These are phyloP conservation scores for Drosophila neocordata DNA, from an alignment of 1,140 invertebrate genomes.

Conservation along the genomic window DNA sequence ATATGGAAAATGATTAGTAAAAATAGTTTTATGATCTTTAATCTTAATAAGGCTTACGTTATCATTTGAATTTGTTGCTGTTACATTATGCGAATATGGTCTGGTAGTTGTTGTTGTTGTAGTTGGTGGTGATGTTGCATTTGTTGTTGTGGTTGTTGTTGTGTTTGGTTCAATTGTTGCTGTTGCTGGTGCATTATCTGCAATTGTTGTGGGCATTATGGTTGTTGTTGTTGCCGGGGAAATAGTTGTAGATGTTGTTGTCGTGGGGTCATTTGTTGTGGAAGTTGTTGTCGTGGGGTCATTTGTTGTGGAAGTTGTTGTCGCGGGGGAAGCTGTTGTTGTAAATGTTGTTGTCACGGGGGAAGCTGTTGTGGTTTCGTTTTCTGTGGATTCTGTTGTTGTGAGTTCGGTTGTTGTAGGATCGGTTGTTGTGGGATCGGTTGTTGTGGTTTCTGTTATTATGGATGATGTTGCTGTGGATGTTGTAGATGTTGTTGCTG, in stretches of 20 bases:
- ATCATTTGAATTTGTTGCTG: not conserved
- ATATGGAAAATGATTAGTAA: not conserved
- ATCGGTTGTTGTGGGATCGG: not conserved
- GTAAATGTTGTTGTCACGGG: not conserved
- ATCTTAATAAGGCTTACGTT: not conserved
- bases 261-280: not conserved
- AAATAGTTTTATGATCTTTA: not conserved
- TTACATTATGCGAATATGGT: not conserved
- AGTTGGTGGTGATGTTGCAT: not conserved
- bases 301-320: not conserved
- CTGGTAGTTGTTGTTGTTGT: slow-evolving; percentile 3
- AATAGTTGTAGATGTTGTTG: not conserved
- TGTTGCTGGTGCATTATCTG: not conserved
- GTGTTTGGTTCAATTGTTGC: not conserved
- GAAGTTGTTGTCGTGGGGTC: not conserved
- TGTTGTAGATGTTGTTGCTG: slow-evolving; percentile 11
- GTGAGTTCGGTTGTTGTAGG: too few species aligned
- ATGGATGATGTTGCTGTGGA: not conserved
- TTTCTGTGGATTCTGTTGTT: too few species aligned
- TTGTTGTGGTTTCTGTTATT: not conserved
- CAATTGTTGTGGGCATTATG: not conserved
- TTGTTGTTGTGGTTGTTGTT: not conserved
- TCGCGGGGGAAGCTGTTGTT: not conserved
- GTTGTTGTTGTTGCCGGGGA: not conserved
- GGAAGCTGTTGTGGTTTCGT: not conserved